phyloP scores from a whole-genome alignment of 2,888 invertebrate genomes.

The Ormyrus labotus region DNA sequence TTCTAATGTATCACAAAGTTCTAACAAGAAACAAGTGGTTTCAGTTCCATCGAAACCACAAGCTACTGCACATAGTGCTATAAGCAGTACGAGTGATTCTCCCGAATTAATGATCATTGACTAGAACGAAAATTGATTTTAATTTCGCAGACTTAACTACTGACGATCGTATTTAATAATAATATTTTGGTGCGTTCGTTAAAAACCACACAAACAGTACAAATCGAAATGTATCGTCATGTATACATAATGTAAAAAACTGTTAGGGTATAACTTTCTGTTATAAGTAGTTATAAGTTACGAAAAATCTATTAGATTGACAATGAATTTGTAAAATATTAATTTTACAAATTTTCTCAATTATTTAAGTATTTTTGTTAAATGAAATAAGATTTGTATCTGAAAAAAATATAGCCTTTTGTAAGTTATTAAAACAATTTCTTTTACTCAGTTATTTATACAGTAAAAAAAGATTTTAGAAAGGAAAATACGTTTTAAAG shows the following conservation, averaged over 20 bases:
- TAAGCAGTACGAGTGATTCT: constrained; percentile 73
- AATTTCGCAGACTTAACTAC: constrained; percentile 16
- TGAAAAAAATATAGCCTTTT: constrained; percentile 41
- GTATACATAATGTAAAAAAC: constrained; percentile 51
- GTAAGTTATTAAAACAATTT: constrained; percentile 11
- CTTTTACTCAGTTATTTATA: background rate
- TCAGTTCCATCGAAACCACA: constrained; percentile 70
- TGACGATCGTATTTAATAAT: background rate
- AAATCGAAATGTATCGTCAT: constrained; percentile 44
- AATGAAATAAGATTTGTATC: constrained; percentile 1
- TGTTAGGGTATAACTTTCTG: constrained; percentile 3
- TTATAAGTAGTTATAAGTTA: constrained; percentile 24
- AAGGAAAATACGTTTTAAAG: background rate
- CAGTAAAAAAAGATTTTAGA: background rate
- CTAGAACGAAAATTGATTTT: constrained; percentile 56
- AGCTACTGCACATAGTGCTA: constrained; percentile 67
- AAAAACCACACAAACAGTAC: constrained; percentile 34
- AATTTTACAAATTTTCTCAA: constrained; percentile 20
- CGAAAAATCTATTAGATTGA: constrained; percentile 32
- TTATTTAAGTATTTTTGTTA: constrained; percentile 25
- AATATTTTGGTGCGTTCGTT: constrained; percentile 22
- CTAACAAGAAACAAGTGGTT: constrained; percentile 64
- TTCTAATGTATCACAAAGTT: constrained; percentile 64
- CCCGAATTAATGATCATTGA: constrained; percentile 75
- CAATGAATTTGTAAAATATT: constrained; percentile 32